Evolutionary conservation across 2,888 invertebrate species (phyloP).

Genomic region (Patella ulyssiponensis): DNA sequence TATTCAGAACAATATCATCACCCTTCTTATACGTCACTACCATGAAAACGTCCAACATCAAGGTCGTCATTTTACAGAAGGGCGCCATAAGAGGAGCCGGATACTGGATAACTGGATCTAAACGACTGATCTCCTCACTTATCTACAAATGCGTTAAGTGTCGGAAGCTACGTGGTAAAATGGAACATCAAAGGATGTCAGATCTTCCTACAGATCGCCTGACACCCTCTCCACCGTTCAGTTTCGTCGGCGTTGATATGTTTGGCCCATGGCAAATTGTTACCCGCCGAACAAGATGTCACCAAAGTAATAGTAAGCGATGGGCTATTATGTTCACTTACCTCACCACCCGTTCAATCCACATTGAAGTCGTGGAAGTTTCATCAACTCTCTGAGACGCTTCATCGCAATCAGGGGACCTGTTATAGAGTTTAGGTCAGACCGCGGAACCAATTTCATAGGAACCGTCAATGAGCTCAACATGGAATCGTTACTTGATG

Average conservation of each 20-base stretch:
- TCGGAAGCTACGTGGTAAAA: background rate
- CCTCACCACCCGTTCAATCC: background rate
- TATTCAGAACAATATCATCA: no score
- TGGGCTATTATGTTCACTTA: slow-evolving; percentile 1
- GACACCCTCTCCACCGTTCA: background rate
- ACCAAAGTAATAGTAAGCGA: background rate
- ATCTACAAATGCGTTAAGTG: background rate
- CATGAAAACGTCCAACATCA: background rate
- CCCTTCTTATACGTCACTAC: background rate
- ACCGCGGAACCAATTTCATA: slow-evolving; percentile 41
- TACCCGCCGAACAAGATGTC: background rate
- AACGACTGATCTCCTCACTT: background rate
- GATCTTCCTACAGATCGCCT: background rate
- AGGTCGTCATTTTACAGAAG: background rate
- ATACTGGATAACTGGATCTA: background rate
- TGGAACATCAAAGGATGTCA: background rate
- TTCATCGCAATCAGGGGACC: slow-evolving; percentile 26
- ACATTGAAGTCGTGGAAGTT: slow-evolving; percentile 8
- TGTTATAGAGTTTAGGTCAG: slow-evolving; percentile 34
- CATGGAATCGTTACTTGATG: slow-evolving; percentile 33
- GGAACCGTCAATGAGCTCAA: slow-evolving; percentile 32
- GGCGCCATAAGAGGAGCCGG: background rate
- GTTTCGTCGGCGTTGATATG: background rate
- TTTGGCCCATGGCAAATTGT: background rate
- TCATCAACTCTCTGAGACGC: slow-evolving; percentile 19